Evolutionary conservation across 2,888 invertebrate genomes (phyloP).

Genomic region (Cryptophagus acutangulus): DNA sequence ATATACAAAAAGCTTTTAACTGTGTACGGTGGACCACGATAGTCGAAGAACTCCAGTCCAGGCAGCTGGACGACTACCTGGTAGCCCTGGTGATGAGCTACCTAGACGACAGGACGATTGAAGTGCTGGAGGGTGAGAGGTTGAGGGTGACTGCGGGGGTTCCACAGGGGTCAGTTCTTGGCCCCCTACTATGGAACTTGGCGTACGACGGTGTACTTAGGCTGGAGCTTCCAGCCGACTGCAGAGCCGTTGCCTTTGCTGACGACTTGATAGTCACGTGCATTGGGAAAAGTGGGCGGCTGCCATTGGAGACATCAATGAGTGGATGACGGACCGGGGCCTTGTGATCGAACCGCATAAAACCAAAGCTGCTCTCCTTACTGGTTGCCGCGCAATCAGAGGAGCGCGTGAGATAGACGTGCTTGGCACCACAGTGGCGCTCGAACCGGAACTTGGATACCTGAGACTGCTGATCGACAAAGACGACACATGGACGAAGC

Average conservation of each 20-base stretch:
- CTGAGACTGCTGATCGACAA: neutral
- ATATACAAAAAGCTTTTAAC: too few species aligned
- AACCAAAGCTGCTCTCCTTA: neutral
- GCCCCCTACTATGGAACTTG: neutral
- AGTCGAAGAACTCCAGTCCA: too few species aligned
- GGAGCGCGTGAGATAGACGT: too few species aligned
- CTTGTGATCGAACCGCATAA: neutral
- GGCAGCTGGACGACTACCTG: too few species aligned
- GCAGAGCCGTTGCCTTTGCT: neutral
- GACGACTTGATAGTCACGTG: neutral
- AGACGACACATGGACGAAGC: neutral
- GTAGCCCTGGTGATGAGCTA: neutral
- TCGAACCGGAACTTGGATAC: neutral
- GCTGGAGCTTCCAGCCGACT: neutral
- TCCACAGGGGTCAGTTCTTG: neutral
- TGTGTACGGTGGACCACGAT: too few species aligned
- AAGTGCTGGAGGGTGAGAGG: neutral
- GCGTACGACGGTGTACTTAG: neutral
- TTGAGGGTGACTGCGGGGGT: neutral
- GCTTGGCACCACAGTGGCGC: too few species aligned
- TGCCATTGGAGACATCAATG: too few species aligned
- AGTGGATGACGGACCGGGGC: neutral
- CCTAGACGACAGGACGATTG: neutral
- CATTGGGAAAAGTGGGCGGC: neutral
- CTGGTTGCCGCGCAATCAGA: too few species aligned